Evolutionary conservation across 2,113 vertebrate species (phyloP).

Genomic region (Oxyruncus cristatus): DNA sequence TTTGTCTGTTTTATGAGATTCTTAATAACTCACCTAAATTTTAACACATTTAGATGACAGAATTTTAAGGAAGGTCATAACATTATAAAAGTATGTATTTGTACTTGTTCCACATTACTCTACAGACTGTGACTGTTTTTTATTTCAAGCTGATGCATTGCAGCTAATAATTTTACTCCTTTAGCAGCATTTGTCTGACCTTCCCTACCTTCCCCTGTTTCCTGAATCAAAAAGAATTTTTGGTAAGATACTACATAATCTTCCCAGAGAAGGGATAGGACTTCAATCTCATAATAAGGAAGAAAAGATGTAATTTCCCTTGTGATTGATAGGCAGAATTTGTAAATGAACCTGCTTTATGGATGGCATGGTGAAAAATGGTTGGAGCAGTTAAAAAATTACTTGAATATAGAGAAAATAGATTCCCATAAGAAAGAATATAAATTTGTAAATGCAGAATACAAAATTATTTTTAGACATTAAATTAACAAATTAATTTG

Average conservation of each 20-base stretch:
- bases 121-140: neutral
- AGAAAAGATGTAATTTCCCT: neutral
- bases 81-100: neutral
- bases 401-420: neutral
- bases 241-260: neutral
- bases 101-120: neutral
- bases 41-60: neutral
- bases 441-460: neutral
- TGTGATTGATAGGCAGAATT: neutral
- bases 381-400: neutral
- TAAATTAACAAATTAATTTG: constrained; percentile 46
- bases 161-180: neutral
- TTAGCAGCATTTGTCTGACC: neutral
- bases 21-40: neutral
- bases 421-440: neutral
- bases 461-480: neutral
- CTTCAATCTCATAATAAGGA: neutral
- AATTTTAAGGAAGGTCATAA: neutral
- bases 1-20: neutral
- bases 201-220: neutral
- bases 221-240: neutral
- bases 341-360: constrained; percentile 14
- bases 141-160: neutral
- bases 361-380: constrained; percentile 1
- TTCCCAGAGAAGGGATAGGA: neutral